These are phyloP conservation scores for Polyergus mexicanus DNA, from an alignment of 1,140 invertebrate species.

Conservation along the genomic window DNA sequence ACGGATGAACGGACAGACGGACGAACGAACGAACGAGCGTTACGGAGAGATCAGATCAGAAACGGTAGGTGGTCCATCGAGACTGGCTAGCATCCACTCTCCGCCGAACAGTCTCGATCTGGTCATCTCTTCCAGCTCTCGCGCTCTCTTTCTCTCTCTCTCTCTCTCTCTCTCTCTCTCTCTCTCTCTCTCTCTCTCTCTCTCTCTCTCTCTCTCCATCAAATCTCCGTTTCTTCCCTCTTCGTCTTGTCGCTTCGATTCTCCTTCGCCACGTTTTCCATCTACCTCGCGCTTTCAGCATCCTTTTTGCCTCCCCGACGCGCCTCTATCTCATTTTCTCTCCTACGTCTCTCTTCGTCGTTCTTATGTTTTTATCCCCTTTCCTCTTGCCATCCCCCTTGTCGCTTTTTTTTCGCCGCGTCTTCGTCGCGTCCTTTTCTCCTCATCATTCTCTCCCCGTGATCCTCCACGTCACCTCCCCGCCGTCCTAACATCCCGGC, in stretches of 20 bases:
- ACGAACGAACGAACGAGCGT: constrained; percentile 77
- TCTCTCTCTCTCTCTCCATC: too few species aligned
- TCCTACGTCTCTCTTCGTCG: neutral
- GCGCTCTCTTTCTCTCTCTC: constrained; percentile 17
- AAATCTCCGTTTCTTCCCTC: neutral
- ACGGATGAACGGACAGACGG: constrained; percentile 51
- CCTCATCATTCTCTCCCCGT: constrained; percentile 56
- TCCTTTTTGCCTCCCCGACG: neutral
- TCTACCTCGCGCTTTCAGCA: constrained; percentile 6
- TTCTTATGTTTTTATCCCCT: neutral
- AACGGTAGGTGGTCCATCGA: constrained; percentile 86
- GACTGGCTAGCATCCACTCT: constrained; percentile 74
- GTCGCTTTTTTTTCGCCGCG: constrained; percentile 67
- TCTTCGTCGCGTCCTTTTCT: constrained; percentile 40
- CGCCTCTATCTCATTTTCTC: constrained; percentile 10
- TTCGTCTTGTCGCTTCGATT: constrained; percentile 28
- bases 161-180: too few species aligned
- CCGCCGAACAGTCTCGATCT: constrained; percentile 55
- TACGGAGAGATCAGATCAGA: constrained; percentile 84
- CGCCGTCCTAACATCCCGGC: constrained; percentile 31
- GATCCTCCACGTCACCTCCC: constrained; percentile 34
- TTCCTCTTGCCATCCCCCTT: constrained; percentile 22
- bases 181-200: constrained; percentile 37
- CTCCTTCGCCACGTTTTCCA: constrained; percentile 19
- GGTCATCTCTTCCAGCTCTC: constrained; percentile 57